Base-by-base conservation (phyloP, 2,113 vertebrate genomes). In the Corythaixoides concolor region DNA sequence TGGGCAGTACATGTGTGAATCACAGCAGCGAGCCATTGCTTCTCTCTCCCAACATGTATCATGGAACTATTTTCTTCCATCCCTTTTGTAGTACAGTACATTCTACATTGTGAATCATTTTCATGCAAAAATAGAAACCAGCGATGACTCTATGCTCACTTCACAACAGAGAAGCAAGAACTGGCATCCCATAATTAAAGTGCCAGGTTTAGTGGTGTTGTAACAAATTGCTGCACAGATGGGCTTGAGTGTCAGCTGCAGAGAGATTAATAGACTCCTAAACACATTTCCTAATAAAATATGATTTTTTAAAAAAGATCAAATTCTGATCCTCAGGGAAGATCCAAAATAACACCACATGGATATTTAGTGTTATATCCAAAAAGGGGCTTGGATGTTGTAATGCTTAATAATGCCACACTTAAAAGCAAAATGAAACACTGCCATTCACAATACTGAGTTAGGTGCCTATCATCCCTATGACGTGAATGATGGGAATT, bases 101-200 rank as follows among this genome's bases (percentile, higher is more conserved):
- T 97, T 98, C 95, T 88, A 96, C 85, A 82, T 22, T 69, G 77
- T 97, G 94, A 98, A 95, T 96, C 90, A 97, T 72, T 97, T 95
- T 90, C 91, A 95, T 69, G 82, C 90, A 91, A 91, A 96, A 97
- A 96, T 96, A 93, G 91, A 79, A 96, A 73, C 53, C 37, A 73
- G 77, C 37, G 62, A 93, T 83, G 86, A 89, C 90, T 93, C 86
- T 49, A 24, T 73, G 64, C 52, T 94, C 77, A 17, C 80, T 85
- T 91, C 76, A 86, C 93, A 95, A 89, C 80, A 86, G 81, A 90
- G 62, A 37, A 90, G 88, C 56, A 53, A 93, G 88, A 72, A 75
- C 70, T 87, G 91, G 80, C 91, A 94, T 67, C 56, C 81, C 80
- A 30, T 85, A 93, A 93, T 93, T 95, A 85, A 87, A 88, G 74